These are phyloP conservation scores for Melanaphis sacchari DNA, from an alignment of 1,140 invertebrate species.

Conservation along the genomic window DNA sequence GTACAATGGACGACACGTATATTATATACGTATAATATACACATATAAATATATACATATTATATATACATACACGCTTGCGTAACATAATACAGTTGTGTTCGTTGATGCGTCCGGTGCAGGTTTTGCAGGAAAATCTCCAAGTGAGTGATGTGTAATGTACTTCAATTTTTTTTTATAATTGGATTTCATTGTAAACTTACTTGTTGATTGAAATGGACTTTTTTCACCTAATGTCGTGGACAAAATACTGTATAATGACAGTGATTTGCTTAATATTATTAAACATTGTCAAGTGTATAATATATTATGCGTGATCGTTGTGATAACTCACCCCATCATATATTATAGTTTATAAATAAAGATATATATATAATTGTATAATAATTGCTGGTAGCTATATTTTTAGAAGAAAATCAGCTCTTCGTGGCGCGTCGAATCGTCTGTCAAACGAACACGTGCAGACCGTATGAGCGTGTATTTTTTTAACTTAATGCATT, in stretches of 20 bases:
- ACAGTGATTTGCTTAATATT: neutral
- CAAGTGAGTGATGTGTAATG: neutral
- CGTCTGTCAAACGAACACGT: constrained; percentile 18
- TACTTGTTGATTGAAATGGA: neutral
- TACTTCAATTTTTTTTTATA: neutral
- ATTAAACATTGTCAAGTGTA: neutral
- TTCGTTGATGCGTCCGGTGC: neutral
- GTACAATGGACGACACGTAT: neutral
- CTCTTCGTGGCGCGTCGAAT: neutral
- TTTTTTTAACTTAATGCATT: neutral
- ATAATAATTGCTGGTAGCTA: neutral
- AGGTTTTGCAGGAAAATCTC: neutral
- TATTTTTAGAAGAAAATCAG: neutral
- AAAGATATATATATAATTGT: neutral
- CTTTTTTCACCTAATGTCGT: neutral
- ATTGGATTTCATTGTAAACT: constrained; percentile 34
- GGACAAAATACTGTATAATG: neutral
- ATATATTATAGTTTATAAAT: neutral
- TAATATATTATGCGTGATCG: neutral
- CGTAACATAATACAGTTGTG: neutral
- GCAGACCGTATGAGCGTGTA: neutral
- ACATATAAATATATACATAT: neutral
- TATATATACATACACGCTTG: neutral
- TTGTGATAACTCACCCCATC: neutral
- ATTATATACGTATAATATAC: neutral